phyloP scores from a whole-genome alignment of 2,113 vertebrate genomes.

The Oceanodroma tethys region DNA sequence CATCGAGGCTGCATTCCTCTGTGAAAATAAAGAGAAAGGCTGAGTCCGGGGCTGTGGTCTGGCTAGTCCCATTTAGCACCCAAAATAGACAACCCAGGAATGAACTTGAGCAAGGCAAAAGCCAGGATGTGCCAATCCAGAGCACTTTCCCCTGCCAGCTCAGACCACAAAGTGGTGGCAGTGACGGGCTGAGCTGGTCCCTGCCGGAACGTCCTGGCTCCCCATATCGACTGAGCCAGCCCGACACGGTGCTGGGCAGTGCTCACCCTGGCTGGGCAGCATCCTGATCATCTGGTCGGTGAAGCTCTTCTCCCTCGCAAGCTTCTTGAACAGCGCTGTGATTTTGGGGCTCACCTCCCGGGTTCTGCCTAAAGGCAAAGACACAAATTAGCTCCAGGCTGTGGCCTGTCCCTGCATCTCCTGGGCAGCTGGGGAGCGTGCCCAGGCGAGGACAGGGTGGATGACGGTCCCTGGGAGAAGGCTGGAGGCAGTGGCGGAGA shows the following conservation, averaged over 20 bases:
- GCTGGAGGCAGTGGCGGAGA: neutral
- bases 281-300: neutral
- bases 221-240: rapidly evolving
- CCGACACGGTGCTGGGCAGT: rapidly evolving
- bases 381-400: neutral
- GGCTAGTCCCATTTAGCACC: neutral
- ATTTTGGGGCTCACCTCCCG: neutral
- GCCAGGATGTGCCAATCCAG: neutral
- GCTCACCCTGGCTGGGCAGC: slow-evolving; percentile 35
- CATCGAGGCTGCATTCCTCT: slow-evolving; percentile 2
- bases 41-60: neutral
- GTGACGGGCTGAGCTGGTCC: neutral
- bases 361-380: slow-evolving; percentile 4
- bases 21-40: neutral
- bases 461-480: neutral
- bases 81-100: neutral
- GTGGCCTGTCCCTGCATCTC: neutral
- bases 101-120: neutral
- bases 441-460: neutral
- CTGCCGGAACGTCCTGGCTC: neutral
- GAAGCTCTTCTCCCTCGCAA: neutral
- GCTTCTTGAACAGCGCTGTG: neutral
- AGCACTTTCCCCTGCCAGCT: neutral
- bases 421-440: neutral
- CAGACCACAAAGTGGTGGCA: neutral